Evolutionary conservation across 1,140 invertebrate species (phyloP), one percentile per base, ranked within the genome.

Genomic region (Dolichoris vasculosae): DNA sequence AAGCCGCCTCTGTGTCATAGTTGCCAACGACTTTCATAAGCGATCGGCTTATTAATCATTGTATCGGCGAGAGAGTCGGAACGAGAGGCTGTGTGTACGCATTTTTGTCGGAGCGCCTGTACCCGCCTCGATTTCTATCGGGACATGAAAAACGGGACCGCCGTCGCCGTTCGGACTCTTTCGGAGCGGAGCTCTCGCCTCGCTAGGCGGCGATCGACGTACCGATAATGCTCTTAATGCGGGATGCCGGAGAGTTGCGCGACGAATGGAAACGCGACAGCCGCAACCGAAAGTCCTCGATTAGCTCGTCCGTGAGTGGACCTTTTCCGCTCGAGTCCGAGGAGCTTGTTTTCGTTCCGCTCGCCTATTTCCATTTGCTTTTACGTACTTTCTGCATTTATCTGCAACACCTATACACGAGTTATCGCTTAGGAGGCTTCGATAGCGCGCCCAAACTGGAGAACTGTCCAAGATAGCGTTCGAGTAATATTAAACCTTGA

Each of bases 41-140:
- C 82, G 73, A 63, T 64, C 82, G 73, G 51, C 82, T 83, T 83
- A 83, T 83, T 83, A 83, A 83, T 83, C 82, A 77, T 83, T 67
- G 73, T 67, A 67, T 77, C 69, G 40, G n/a, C n/a, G 73, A 77
- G 79, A 69, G 79, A 63, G 51, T 46, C 38, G n/a, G 55, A 64
- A 20, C 7, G 63, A 69, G 64, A 63, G 32, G 63, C n/a, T 3
- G 2, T 2, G 26, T 3, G 38, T 20, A 69, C 78, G 46, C 67
- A 71, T 82, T 82, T 82, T 71, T 71, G 30, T 82, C 46, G 32
- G 8, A 59, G 79, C 38, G 15, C 63, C 40, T 51, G 67, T 51
- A 23, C 76, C 48, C 71, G 69, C 51, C 51, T 76, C 82, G 82
- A 83, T 83, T 83, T 75, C 69, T 83, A 83, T 83, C 67, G 46